These are phyloP conservation scores for Acestrorhynchus altus DNA, from an alignment of 2,797 vertebrate genomes.

Conservation along the genomic window DNA sequence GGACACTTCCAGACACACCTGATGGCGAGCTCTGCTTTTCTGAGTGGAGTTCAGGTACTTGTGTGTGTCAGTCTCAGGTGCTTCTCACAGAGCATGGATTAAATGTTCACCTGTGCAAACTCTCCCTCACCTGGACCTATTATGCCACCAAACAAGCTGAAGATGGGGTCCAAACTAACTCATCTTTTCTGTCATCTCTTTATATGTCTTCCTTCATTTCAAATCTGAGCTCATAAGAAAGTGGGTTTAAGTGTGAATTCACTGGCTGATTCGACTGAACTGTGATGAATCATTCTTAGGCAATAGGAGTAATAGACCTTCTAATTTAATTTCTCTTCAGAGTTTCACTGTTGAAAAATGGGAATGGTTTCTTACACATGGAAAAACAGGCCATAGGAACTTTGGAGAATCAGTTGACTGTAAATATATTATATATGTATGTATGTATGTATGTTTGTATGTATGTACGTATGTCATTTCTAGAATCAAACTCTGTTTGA, in stretches of 20 bases:
- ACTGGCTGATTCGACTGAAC: slow-evolving; percentile 62
- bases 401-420: slow-evolving; percentile 7
- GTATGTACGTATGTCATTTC: slow-evolving; percentile 4
- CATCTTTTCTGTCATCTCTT: slow-evolving; percentile 45
- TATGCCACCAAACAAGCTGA: background rate
- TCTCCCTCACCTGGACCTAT: slow-evolving; percentile 10
- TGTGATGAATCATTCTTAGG: slow-evolving; percentile 40
- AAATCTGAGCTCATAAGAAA: slow-evolving; percentile 61
- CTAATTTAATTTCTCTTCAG: slow-evolving; percentile 54
- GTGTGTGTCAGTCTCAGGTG: slow-evolving; percentile 43
- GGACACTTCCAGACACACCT: slow-evolving; percentile 24
- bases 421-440: slow-evolving; percentile 45
- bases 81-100: slow-evolving; percentile 11
- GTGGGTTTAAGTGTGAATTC: slow-evolving; percentile 47
- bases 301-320: slow-evolving; percentile 50
- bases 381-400: background rate
- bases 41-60: background rate
- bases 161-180: slow-evolving; percentile 43
- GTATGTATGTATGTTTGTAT: slow-evolving; percentile 27
- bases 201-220: slow-evolving; percentile 54
- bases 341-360: slow-evolving; percentile 50
- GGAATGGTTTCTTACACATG: slow-evolving; percentile 40
- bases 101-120: slow-evolving; percentile 21
- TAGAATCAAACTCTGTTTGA: slow-evolving; percentile 15
- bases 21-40: background rate